Percentiles rank a stretch among this genome's conserved stretches.
Evolutionary conservation across 2,797 vertebrate species (phyloP).

Genomic region (Anguilla pacifica): DNA sequence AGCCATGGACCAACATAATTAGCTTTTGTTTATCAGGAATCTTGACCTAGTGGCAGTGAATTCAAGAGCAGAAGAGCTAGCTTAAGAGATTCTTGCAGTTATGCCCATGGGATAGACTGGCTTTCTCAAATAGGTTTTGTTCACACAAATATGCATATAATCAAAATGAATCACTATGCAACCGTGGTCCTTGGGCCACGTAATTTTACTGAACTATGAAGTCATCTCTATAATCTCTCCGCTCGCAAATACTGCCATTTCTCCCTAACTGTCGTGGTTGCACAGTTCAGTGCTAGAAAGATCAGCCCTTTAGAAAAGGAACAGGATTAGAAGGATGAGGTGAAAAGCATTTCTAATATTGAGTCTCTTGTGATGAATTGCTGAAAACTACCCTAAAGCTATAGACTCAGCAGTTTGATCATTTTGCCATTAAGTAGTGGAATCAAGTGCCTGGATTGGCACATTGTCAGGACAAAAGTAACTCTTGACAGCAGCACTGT

Average conservation of each 20-base stretch:
- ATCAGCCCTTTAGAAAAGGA: conserved; percentile 6
- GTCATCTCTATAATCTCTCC: neutral
- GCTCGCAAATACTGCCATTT: neutral
- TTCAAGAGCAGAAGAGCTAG: neutral
- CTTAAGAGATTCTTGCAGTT: neutral
- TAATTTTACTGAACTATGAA: conserved; percentile 11
- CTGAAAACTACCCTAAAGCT: neutral
- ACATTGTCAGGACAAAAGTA: neutral
- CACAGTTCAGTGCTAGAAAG: conserved; percentile 1
- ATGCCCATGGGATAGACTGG: neutral
- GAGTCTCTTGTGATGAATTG: conserved; percentile 5
- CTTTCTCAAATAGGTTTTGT: neutral
- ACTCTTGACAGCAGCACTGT: neutral
- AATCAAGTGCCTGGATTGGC: neutral
- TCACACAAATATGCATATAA: conserved; percentile 9
- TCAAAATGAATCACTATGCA: conserved; percentile 6
- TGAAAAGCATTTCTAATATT: conserved; percentile 1
- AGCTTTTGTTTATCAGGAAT: neutral
- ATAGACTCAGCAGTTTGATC: neutral
- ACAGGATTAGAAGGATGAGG: conserved; percentile 2
- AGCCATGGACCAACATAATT: neutral
- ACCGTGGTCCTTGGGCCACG: neutral
- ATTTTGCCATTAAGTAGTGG: neutral
- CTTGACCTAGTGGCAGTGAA: neutral
- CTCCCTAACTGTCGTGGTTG: neutral